Base-by-base conservation (phyloP, 2,113 vertebrate genomes). In the Lepisosteus oculatus region DNA sequence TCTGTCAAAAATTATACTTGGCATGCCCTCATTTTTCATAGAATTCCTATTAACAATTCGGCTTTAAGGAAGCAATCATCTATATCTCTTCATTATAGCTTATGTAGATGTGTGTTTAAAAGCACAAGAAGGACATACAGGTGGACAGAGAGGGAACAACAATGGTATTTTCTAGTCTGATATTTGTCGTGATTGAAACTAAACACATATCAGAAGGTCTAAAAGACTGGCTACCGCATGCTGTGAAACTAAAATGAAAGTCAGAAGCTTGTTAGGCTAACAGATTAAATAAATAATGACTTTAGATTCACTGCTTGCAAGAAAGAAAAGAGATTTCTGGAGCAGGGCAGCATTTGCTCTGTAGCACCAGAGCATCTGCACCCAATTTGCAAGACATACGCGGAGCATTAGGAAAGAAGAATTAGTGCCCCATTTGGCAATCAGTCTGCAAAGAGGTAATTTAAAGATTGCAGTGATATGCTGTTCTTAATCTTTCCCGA, bases 251-350 rank as follows among this genome's bases (percentile, higher is more conserved):
- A 87, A 86, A 87, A 87, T 77, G 83, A 89, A 80, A 89, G 86
- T 90, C 85, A 82, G 87, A 85, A 86, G 86, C 89, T 91, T 90
- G 89, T 89, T 92, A 90, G 84, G 84, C 80, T 83, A 89, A 83
- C 81, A 88, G 88, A 93, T 92, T 92, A 90, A 91, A 92, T 92
- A 91, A 91, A 91, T 92, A 89, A 93, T 89, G 90, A 89, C 88
- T 92, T 87, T 82, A 85, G 80, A 85, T 85, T 88, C 83, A 73
- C 78, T 82, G 82, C 83, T 86, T 84, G 83, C 85, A 81, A 85
- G 65, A 5, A 9, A 51, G 45, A 11, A 66, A 14, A 41, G 83
- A 80, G 81, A 79, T 80, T 82, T 75, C 65, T 83, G 83, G 84
- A 84, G 85, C 81, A 77, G 78, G 89, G 81, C 84, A 86, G 81